Conservation (phyloP, 2,888 invertebrate genomes). For the Helicoverpa assulta region DNA sequence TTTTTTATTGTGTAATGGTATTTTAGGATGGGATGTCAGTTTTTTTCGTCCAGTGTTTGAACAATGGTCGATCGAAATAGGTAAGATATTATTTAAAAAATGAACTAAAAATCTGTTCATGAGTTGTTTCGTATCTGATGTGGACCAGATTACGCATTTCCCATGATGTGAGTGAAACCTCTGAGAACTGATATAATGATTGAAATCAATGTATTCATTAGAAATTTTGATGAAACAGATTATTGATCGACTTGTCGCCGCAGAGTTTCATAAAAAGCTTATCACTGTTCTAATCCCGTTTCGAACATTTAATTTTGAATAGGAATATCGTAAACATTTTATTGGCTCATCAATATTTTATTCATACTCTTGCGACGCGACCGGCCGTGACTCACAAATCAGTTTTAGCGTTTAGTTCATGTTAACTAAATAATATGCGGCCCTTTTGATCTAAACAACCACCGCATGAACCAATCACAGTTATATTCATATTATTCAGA, state of each 20-base stretch:
- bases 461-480: constrained; percentile 55
- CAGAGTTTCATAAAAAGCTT: constrained; percentile 45
- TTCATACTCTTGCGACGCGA: constrained; percentile 52
- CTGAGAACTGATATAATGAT: not conserved
- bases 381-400: constrained; percentile 67
- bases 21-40: not conserved
- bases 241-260: constrained; percentile 31
- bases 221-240: constrained; percentile 21
- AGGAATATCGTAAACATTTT: constrained; percentile 61
- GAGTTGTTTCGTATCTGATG: not conserved
- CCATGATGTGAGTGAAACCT: not conserved
- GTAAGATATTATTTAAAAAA: too few relatives aligned
- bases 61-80: too few relatives aligned
- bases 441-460: constrained; percentile 62
- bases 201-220: constrained; percentile 28
- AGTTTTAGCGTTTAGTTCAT: constrained; percentile 67
- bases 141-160: not conserved
- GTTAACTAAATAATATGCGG: constrained; percentile 65
- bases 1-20: constrained; percentile 13
- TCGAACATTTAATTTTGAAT: constrained; percentile 53
- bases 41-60: not conserved
- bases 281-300: constrained; percentile 56
- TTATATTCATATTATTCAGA: constrained; percentile 57
- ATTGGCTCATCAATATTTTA: constrained; percentile 66
- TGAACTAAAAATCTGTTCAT: too few relatives aligned